Percentiles rank a stretch among this genome's conserved stretches.
These are phyloP conservation scores for Cryptocephalus moraei DNA, from an alignment of 2,888 invertebrate species.

Conservation along the genomic window DNA sequence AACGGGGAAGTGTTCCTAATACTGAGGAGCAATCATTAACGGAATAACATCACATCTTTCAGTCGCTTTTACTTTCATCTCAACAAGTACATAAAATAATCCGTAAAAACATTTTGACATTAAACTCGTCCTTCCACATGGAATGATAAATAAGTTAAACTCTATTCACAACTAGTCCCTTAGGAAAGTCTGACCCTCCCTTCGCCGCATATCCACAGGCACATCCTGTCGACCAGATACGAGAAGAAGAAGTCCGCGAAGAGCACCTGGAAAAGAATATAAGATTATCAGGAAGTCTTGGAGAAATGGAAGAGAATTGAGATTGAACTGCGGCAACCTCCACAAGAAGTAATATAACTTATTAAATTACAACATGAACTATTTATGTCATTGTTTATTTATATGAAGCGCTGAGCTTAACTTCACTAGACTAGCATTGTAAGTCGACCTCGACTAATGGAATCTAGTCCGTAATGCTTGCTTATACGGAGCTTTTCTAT, in stretches of 20 bases:
- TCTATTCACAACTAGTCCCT: slow-evolving; percentile 2
- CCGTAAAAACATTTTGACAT: slow-evolving; percentile 6
- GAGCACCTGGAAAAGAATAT: slow-evolving; percentile 71
- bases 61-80: slow-evolving; percentile 8
- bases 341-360: slow-evolving; percentile 4
- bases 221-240: slow-evolving; percentile 73
- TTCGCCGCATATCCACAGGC: slow-evolving; percentile 80
- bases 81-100: slow-evolving; percentile 7
- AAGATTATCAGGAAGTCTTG: slow-evolving; percentile 31
- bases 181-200: slow-evolving; percentile 43
- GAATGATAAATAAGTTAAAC: too few species aligned
- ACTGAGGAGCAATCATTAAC: too few species aligned
- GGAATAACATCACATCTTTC: too few species aligned
- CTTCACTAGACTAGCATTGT: too few species aligned
- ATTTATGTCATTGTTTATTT: too few species aligned
- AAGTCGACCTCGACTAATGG: too few species aligned
- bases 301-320: background rate
- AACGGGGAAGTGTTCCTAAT: too few species aligned
- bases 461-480: too few species aligned
- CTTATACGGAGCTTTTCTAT: too few species aligned
- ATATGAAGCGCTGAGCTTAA: too few species aligned
- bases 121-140: slow-evolving; percentile 3
- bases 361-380: too few species aligned
- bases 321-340: too few species aligned
- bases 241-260: slow-evolving; percentile 79